Evolutionary conservation across 2,888 invertebrate genomes (phyloP).

Genomic region (Drosophila mettleri): DNA sequence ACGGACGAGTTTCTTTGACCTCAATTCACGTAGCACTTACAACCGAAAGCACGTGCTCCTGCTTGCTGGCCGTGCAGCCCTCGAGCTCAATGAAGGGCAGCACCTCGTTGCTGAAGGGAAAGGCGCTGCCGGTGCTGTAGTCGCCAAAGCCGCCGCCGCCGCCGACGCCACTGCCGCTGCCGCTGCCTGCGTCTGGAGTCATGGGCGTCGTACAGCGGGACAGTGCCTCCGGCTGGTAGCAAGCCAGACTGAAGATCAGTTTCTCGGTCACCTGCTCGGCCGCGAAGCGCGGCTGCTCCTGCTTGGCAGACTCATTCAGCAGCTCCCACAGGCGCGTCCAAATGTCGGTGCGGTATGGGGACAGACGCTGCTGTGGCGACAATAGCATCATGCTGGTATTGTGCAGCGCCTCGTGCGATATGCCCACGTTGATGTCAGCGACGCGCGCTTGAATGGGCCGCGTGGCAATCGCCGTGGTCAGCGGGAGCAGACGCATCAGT

Average conservation of each 20-base stretch:
- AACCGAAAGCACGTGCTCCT: conserved; percentile 94
- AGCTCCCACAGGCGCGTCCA: conserved; percentile 94
- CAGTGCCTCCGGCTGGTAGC: conserved; percentile 94
- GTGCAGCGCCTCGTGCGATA: conserved; percentile 91
- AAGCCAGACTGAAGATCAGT: conserved; percentile 91
- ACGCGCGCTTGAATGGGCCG: conserved; percentile 85
- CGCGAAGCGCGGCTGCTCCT: conserved; percentile 88
- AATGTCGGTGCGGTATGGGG: conserved; percentile 92
- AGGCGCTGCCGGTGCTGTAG: conserved; percentile 85
- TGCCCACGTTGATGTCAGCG: conserved; percentile 87
- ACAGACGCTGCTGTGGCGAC: conserved; percentile 92
- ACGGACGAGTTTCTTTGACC: neutral
- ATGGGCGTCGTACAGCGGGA: conserved; percentile 94
- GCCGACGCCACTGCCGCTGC: conserved; percentile 86
- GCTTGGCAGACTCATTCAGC: conserved; percentile 87
- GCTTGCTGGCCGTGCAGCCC: conserved; percentile 94
- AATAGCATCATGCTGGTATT: conserved; percentile 93
- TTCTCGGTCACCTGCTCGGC: conserved; percentile 91
- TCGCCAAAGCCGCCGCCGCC: conserved; percentile 85
- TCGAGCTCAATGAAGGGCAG: conserved; percentile 93
- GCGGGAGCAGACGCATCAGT: conserved; percentile 89
- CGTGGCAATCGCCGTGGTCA: conserved; percentile 86
- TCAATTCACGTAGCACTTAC: conserved; percentile 84
- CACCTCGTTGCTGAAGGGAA: conserved; percentile 86
- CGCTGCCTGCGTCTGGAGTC: conserved; percentile 88